Percentiles rank a stretch among this genome's conserved stretches.
These are phyloP conservation scores for Daubentonia madagascariensis DNA, from an alignment of 2,113 vertebrate genomes.

Conservation along the genomic window DNA sequence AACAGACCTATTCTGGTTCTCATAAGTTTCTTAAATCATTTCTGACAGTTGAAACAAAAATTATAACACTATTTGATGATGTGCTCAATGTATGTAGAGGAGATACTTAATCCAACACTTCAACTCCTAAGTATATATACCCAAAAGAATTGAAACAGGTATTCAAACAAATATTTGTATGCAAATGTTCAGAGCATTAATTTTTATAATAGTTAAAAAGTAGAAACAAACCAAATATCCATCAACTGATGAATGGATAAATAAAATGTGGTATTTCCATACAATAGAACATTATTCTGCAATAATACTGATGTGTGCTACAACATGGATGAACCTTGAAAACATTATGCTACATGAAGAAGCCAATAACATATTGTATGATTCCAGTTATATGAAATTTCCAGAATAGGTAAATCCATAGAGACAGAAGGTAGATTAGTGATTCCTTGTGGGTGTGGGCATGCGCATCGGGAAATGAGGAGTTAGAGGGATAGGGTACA, in stretches of 20 bases:
- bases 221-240: constrained; percentile 1
- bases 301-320: background rate
- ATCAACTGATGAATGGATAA: background rate
- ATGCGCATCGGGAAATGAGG: background rate
- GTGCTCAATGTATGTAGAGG: background rate
- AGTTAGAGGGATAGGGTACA: background rate
- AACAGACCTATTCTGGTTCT: background rate
- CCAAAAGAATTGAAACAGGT: background rate
- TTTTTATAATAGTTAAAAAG: background rate
- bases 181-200: background rate
- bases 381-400: background rate
- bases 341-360: background rate
- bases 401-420: background rate
- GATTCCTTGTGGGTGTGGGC: background rate
- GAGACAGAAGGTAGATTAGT: background rate
- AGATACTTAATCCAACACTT: background rate
- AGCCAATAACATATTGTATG: background rate
- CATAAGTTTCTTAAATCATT: background rate
- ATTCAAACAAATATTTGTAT: background rate
- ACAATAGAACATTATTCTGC: background rate
- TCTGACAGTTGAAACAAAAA: constrained; percentile 34
- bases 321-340: background rate
- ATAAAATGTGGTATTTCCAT: background rate
- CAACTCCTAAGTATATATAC: background rate
- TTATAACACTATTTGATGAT: constrained; percentile 10